Evolutionary conservation across 2,888 invertebrate species (phyloP), one percentile per base, ranked within the genome.

Genomic region (Hemithea aestivaria): DNA sequence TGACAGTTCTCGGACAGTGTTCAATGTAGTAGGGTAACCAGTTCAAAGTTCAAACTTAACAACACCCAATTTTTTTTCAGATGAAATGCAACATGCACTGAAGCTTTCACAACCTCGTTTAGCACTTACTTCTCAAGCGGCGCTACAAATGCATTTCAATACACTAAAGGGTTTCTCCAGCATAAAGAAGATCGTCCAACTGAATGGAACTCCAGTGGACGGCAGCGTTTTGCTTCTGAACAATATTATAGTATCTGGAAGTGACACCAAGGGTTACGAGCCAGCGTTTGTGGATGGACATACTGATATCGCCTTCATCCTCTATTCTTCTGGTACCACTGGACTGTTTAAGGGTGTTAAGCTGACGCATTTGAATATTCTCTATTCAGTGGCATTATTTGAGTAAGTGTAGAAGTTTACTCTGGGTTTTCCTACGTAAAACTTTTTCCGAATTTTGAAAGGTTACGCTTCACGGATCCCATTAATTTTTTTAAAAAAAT

Each of bases 261-360:
- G 50, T 1, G 48, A 69, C 26, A 52, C 55, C 8, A 10, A 35
- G 5, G 41, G 47, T 7, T 73, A 56, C 20, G 63, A 65, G 26
- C 54, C 62, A 0, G 53, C 39, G 12, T 58, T 60, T 0, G 66
- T 69, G 2, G 55, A 64, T 5, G 71, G 71, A 6, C 56, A 58
- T 50, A 45, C 57, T 0, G 72, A 73, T 28, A 50, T 54, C 0
- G 63, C 58, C 1, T 71, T 88, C 42, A 71, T 90, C 26, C 81
- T 90, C 4, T 90, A 90, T 60, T 90, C 90, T 1, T 90, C 90
- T 35, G 88, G 95, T 0, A 95, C 95, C 0, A 95, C 94, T 0
- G 94, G 95, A 0, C 76, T 93, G 28, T 94, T 94, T 0, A 94
- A 94, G 73, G 94, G 94, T 10, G 94, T 94, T 0, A 89, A 90